Base-by-base conservation (phyloP, 2,888 invertebrate species). In the Caenorhabditis sinica region DNA sequence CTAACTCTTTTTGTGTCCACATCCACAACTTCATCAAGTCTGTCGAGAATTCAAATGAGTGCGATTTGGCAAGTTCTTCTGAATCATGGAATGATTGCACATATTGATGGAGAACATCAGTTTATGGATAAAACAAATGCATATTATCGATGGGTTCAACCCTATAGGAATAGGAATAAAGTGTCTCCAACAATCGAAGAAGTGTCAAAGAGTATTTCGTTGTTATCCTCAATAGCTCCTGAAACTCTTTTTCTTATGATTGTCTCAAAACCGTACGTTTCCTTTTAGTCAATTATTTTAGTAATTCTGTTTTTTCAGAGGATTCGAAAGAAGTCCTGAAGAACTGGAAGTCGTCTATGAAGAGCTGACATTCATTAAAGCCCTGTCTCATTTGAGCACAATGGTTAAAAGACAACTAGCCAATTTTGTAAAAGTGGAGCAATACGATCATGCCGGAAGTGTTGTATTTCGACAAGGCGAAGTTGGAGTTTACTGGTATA, bases 21-120 rank as follows among this genome's bases (percentile, higher is more conserved):
- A 69, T 85, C 89, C 65, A 72, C 85, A 1, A 77, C 63, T 3
- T 77, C 71, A 13, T 74, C 77, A 36, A 79, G 82, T 49, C 73
- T 84, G 20, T 86, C 83, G 25, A 66, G 85, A 40, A 73, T 89
- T 77, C 82, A 89, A 71, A 83, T 89, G 58, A 84, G 95, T 66
- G 96, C 95, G 85, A 96, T 96, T 95, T 96, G 96, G 96, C 96
- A 96, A 93, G 95, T 95, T 0, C 93, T 96, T 73, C 94, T 96
- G 53, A 96, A 96, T 93, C 96, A 96, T 93, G 95, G 96, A 63
- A 95, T 96, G 84, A 94, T 96, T 86, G 94, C 95, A 71, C 96
- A 96, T 93, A 96, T 96, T 96, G 80, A 95, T 95, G 89, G 95
- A 89, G 96, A 96, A 92, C 95, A 96, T 92, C 95, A 95, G 68